Evolutionary conservation across 2,888 invertebrate genomes (phyloP).

Genomic region (Acronicta alni): DNA sequence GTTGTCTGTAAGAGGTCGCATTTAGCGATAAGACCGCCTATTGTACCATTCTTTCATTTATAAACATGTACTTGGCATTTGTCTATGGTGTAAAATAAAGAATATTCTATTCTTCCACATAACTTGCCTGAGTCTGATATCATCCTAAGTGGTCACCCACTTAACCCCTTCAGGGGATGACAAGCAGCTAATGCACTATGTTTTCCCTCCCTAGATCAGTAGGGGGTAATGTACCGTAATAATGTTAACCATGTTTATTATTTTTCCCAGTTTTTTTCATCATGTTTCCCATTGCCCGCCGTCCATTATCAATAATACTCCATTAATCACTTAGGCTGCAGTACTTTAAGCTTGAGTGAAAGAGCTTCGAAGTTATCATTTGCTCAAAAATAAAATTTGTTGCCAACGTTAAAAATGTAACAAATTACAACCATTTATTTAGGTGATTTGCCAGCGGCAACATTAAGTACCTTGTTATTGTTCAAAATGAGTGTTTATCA

Average conservation of each 20-base stretch:
- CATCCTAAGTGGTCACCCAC: constrained; percentile 15
- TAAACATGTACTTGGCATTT: no score
- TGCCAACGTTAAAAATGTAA: constrained; percentile 16
- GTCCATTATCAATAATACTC: constrained; percentile 43
- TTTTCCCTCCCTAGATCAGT: constrained; percentile 28
- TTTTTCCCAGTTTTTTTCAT: constrained; percentile 31
- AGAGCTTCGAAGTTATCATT: constrained; percentile 1
- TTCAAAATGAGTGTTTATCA: constrained; percentile 14
- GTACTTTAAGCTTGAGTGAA: constrained; percentile 25
- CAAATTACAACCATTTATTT: constrained; percentile 34
- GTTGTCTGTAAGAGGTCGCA: no score
- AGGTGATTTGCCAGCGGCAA: constrained; percentile 22
- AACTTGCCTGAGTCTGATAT: constrained; percentile 11
- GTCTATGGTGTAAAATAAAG: no score
- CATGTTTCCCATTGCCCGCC: constrained; percentile 37
- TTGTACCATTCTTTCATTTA: no score
- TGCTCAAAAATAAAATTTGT: constrained; percentile 21
- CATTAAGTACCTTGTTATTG: constrained; percentile 18
- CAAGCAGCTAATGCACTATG: constrained; percentile 49
- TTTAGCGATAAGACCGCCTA: no score
- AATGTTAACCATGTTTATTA: constrained; percentile 46
- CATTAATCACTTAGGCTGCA: constrained; percentile 30
- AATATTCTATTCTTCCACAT: no score
- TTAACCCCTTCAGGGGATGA: constrained; percentile 47
- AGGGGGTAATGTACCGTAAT: constrained; percentile 39